Evolutionary conservation across 2,888 invertebrate species (phyloP).

Genomic region (Andrena marginata): DNA sequence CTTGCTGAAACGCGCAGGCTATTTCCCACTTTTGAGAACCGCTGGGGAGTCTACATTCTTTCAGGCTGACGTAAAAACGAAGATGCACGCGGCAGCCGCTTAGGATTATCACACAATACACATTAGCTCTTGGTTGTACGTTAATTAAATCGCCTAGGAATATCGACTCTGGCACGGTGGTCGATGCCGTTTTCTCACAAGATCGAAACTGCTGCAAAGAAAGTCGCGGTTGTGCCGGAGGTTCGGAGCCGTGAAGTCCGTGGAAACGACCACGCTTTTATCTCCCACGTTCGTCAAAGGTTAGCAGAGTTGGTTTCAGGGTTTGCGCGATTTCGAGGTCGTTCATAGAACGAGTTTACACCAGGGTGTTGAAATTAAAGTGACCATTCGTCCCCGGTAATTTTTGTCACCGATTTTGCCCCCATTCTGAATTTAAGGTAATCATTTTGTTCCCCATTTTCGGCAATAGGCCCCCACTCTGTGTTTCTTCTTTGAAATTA

Average conservation of each 20-base stretch:
- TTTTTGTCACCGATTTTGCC: too few relatives aligned
- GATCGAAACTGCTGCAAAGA: constrained; percentile 23
- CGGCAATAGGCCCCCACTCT: not conserved
- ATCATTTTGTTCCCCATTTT: constrained; percentile 11
- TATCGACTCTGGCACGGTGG: constrained; percentile 16
- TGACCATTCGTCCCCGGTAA: too few relatives aligned
- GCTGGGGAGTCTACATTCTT: constrained; percentile 20
- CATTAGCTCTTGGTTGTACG: constrained; percentile 12
- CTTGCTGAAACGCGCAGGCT: not conserved
- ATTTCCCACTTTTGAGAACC: not conserved
- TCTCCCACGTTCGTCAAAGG: constrained; percentile 79
- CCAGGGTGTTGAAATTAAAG: not conserved
- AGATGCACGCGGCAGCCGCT: not conserved
- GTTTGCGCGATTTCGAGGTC: constrained; percentile 76
- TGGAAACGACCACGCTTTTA: constrained; percentile 59
- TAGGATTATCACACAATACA: constrained; percentile 35
- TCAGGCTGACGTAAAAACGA: constrained; percentile 3
- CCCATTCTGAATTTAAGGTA: too few relatives aligned
- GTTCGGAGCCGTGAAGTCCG: constrained; percentile 18
- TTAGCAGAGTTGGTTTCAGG: constrained; percentile 73
- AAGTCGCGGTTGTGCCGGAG: constrained; percentile 27
- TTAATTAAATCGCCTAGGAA: constrained; percentile 48
- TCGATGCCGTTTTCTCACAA: constrained; percentile 12
- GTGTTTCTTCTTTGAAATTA: too few relatives aligned
- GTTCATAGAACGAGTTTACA: constrained; percentile 45